These are phyloP conservation scores for Ectemnius lituratus DNA, from an alignment of 2,888 invertebrate genomes.

Conservation along the genomic window DNA sequence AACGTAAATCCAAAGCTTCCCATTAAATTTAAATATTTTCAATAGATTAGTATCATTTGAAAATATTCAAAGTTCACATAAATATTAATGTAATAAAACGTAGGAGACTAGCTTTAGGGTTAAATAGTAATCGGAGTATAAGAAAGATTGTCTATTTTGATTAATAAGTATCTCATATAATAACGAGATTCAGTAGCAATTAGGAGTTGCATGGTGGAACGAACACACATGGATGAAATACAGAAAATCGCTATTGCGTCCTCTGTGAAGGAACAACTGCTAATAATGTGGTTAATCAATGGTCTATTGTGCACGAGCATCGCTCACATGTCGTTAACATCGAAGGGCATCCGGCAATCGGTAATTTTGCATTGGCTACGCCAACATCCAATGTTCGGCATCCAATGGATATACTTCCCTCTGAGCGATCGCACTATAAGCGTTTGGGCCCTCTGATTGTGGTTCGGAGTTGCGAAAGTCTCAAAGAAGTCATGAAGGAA, in stretches of 20 bases:
- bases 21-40: neutral
- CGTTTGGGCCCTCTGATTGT: slow-evolving; percentile 21
- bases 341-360: slow-evolving; percentile 47
- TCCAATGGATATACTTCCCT: slow-evolving; percentile 69
- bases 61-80: no score
- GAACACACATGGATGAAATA: slow-evolving; percentile 13
- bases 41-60: no score
- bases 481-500: no score
- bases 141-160: neutral
- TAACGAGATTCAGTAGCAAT: no score
- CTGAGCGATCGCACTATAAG: slow-evolving; percentile 45
- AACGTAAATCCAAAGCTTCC: neutral
- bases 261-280: slow-evolving; percentile 46
- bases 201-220: neutral
- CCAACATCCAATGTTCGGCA: slow-evolving; percentile 47
- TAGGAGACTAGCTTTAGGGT: no score
- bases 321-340: slow-evolving; percentile 65
- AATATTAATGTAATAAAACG: no score
- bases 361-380: slow-evolving; percentile 63
- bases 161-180: neutral
- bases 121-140: neutral
- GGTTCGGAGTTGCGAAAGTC: no score
- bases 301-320: slow-evolving; percentile 51
- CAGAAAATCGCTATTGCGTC: slow-evolving; percentile 10
- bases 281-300: slow-evolving; percentile 60